Base-by-base conservation (phyloP, 2,797 vertebrate species). In the Enteromius anoplus region DNA sequence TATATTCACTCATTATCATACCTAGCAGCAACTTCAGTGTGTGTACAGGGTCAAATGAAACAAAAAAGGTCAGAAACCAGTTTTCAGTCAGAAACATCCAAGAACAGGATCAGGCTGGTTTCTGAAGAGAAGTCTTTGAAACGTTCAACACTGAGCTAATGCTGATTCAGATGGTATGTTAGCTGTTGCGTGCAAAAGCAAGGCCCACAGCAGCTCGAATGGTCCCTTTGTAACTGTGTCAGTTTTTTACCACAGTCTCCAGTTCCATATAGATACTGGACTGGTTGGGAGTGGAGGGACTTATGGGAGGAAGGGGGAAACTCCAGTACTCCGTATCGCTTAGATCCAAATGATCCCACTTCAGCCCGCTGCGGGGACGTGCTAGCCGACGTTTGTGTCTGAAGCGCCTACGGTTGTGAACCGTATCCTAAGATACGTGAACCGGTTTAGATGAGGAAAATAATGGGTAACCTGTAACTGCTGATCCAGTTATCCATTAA, bases 261-360 rank as follows among this genome's bases (percentile, higher is more conserved):
- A 80, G 69, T 66, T 37, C 73, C 17, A 42, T 1, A 11, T 9
- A 12, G 21, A 70, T 34, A 45, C 73, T 77, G 79, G 83, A 60
- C 34, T 42, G 81, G 76, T 47, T 66, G 51, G 85, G 75, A 92
- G 92, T 78, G 53, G 91, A 0, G 85, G 86, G 86, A 94, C 94
- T 88, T 71, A 88, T 86, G 70, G 89, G 88, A 73, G 94, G 94
- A 80, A 95, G 89, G 0, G 95, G 94, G 89, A 92, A 95, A 84
- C 81, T 94, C 95, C 95, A 96, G 90, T 88, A 96, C 72, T 94
- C 95, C 2, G 75, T 89, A 58, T 96, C 93, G 81, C 84, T 91
- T 88, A 91, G 89, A 75, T 87, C 86, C 15, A n/a, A 85, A 87
- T 88, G 84, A 86, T 92, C 90, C 85, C 88, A 21, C 89, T 92